Conservation (phyloP, 2,113 vertebrate genomes). For the Vimba vimba region DNA sequence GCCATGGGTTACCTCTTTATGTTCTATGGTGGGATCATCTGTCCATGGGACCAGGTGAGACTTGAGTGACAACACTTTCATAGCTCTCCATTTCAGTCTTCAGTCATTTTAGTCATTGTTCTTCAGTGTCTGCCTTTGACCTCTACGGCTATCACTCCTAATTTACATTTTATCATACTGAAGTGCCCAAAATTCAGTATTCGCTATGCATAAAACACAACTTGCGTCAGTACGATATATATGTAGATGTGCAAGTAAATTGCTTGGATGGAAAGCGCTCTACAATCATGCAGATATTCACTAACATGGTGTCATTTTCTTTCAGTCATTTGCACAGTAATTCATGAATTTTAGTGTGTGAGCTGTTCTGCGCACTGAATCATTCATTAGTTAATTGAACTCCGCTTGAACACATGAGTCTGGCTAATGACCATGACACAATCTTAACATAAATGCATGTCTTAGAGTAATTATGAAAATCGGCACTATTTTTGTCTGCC, state of each 20-base stretch:
- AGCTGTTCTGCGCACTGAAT: slow-evolving; percentile 60
- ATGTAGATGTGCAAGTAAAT: slow-evolving; percentile 23
- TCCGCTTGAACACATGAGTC: slow-evolving; percentile 19
- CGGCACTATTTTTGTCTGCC: neutral
- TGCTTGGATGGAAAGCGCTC: neutral
- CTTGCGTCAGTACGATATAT: neutral
- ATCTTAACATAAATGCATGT: slow-evolving; percentile 29
- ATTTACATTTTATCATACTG: neutral
- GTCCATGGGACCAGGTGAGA: slow-evolving; percentile 96
- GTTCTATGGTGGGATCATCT: slow-evolving; percentile 94
- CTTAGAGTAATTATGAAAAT: slow-evolving; percentile 27
- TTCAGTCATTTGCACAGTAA: slow-evolving; percentile 50
- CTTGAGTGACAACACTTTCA: neutral
- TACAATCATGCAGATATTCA: slow-evolving; percentile 39
- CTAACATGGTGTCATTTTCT: slow-evolving; percentile 44
- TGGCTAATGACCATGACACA: slow-evolving; percentile 15
- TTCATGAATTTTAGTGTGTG: slow-evolving; percentile 17
- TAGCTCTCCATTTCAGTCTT: neutral
- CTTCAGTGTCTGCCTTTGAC: neutral
- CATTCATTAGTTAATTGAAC: slow-evolving; percentile 50
- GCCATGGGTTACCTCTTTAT: slow-evolving; percentile 98
- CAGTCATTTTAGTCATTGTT: neutral
- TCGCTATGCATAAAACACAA: neutral
- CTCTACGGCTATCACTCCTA: neutral
- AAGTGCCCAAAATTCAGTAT: neutral